Percentiles rank a stretch among this genome's conserved stretches.
These are phyloP conservation scores for Cephalophus harveyi DNA, from an alignment of 2,113 vertebrate species.

Conservation along the genomic window DNA sequence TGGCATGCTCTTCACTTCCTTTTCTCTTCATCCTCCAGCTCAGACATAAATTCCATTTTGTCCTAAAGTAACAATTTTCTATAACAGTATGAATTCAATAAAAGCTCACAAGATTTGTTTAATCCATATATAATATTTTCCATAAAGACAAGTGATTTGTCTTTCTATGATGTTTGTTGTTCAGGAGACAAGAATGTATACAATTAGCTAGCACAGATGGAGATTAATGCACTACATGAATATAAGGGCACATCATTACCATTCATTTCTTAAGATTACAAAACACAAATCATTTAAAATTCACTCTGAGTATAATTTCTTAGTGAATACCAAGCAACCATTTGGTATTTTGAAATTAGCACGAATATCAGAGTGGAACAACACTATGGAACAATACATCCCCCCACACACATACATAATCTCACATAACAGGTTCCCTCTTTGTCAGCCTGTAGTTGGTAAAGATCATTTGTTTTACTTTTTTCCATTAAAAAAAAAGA, in stretches of 20 bases:
- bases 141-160: constrained; percentile 1
- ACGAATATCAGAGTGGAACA: constrained; percentile 46
- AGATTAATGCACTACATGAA: constrained; percentile 47
- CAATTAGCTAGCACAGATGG: background rate
- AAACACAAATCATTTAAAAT: constrained; percentile 36
- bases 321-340: constrained; percentile 42
- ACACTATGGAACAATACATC: background rate
- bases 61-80: background rate
- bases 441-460: background rate
- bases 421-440: background rate
- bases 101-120: background rate
- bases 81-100: background rate
- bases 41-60: background rate
- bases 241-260: background rate
- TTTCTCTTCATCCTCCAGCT: background rate
- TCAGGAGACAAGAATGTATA: background rate
- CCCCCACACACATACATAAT: background rate
- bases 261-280: constrained; percentile 24
- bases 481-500: background rate
- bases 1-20: background rate
- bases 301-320: constrained; percentile 31
- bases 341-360: constrained; percentile 54
- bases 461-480: background rate
- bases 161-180: background rate
- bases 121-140: background rate